phyloP scores from a whole-genome alignment of 2,888 invertebrate species.

The Rhimphoctona megacephalus region DNA sequence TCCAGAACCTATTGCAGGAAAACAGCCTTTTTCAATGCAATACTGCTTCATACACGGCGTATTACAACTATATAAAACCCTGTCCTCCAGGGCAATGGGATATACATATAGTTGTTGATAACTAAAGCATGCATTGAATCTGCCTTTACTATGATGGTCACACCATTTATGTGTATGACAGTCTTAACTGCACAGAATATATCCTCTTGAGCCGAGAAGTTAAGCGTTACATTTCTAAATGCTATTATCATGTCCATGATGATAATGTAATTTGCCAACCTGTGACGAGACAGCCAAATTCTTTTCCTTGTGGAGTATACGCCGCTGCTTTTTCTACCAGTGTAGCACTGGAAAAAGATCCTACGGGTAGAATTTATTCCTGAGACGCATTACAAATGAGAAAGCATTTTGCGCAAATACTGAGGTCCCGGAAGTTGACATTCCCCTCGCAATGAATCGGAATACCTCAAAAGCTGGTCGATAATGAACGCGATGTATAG shows the following conservation, averaged over 20 bases:
- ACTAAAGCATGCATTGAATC: constrained; percentile 2
- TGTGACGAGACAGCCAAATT: constrained; percentile 24
- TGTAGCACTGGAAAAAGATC: constrained; percentile 9
- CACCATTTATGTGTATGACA: not conserved
- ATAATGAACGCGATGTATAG: too few species aligned
- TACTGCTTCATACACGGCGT: constrained; percentile 26
- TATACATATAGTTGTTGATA: constrained; percentile 61
- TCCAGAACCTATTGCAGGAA: constrained; percentile 35
- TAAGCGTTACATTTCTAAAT: constrained; percentile 6
- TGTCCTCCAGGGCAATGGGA: constrained; percentile 22
- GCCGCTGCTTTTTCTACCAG: constrained; percentile 45
- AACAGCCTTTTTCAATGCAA: constrained; percentile 17
- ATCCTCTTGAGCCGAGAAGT: not conserved
- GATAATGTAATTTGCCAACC: not conserved
- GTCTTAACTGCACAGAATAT: not conserved
- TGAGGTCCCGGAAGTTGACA: not conserved
- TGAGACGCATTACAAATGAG: constrained; percentile 2
- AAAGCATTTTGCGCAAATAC: not conserved
- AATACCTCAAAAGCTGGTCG: too few species aligned
- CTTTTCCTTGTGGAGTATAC: constrained; percentile 52
- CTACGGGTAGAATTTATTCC: not conserved
- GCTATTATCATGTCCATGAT: not conserved
- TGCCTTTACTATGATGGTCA: constrained; percentile 11
- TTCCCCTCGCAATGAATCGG: not conserved
- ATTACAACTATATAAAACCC: constrained; percentile 19